Conservation (phyloP, 2,113 vertebrate species). For the Syngnathus floridae region DNA sequence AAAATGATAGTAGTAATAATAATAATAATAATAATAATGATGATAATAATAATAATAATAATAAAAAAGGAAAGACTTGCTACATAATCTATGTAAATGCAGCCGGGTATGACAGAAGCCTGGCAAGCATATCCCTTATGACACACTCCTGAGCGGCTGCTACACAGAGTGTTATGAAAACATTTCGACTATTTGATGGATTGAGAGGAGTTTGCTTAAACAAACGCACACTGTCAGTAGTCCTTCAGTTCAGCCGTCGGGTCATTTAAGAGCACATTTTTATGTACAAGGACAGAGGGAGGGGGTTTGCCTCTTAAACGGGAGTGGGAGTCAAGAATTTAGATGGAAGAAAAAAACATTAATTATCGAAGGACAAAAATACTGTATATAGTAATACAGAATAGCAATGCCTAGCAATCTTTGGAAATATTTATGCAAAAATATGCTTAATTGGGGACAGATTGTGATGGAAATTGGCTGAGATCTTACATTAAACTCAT, state of each 20-base stretch:
- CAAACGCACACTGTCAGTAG: constrained; percentile 5
- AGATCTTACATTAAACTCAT: background rate
- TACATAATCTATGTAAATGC: constrained; percentile 16
- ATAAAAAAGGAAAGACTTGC: background rate
- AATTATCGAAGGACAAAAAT: background rate
- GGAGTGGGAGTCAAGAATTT: constrained; percentile 4
- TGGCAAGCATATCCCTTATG: constrained; percentile 13
- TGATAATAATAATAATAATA: background rate
- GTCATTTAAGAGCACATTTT: constrained; percentile 23
- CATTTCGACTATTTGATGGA: constrained; percentile 13
- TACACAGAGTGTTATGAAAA: constrained; percentile 43
- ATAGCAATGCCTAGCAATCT: background rate
- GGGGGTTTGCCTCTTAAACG: background rate
- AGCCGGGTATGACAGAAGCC: constrained; percentile 19
- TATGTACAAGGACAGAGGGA: constrained; percentile 6
- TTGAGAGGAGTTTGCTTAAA: constrained; percentile 16
- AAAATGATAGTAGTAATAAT: background rate
- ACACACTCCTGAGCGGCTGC: constrained; percentile 12
- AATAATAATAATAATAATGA: background rate
- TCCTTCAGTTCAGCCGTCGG: constrained; percentile 20
- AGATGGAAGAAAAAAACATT: constrained; percentile 1
- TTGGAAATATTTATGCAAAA: background rate
- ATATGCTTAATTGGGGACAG: background rate
- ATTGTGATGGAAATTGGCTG: background rate
- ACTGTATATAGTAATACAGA: background rate